Conservation (phyloP, 2,888 invertebrate species). For the Folsomia manolachei region DNA sequence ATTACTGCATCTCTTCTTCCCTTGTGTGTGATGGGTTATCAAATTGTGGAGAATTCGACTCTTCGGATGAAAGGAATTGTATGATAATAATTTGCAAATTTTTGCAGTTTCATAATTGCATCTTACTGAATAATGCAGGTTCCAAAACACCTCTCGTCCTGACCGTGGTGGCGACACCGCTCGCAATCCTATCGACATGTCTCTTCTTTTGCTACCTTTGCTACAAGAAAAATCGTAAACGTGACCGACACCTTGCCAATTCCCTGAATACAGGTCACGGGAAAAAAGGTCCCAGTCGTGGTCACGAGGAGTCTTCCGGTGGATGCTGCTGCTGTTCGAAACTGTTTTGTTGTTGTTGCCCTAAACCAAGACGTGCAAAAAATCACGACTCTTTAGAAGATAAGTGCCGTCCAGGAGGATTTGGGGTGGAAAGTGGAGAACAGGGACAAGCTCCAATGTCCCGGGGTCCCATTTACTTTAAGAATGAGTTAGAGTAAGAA, state of each 20-base stretch:
- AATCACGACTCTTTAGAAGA: not conserved
- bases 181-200: constrained; percentile 31
- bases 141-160: constrained; percentile 37
- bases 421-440: constrained; percentile 13
- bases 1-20: constrained; percentile 54
- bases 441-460: constrained; percentile 37
- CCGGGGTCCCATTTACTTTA: constrained; percentile 39
- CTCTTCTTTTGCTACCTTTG: constrained; percentile 35
- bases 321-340: constrained; percentile 9
- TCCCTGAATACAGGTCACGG: not conserved
- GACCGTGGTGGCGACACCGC: constrained; percentile 33
- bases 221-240: constrained; percentile 28
- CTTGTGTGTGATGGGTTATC: constrained; percentile 55
- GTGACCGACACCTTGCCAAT: not conserved
- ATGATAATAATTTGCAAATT: constrained; percentile 29
- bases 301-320: not conserved
- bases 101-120: too few relatives aligned
- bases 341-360: constrained; percentile 23
- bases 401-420: constrained; percentile 4
- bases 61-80: constrained; percentile 54
- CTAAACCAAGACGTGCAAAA: not conserved
- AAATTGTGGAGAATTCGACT: constrained; percentile 55
- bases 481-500: constrained; percentile 41
- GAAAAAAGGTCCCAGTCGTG: constrained; percentile 5
- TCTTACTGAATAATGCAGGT: constrained; percentile 37